Base-by-base conservation (phyloP, 1,140 invertebrate genomes). In the Potamilus streckersoni region DNA sequence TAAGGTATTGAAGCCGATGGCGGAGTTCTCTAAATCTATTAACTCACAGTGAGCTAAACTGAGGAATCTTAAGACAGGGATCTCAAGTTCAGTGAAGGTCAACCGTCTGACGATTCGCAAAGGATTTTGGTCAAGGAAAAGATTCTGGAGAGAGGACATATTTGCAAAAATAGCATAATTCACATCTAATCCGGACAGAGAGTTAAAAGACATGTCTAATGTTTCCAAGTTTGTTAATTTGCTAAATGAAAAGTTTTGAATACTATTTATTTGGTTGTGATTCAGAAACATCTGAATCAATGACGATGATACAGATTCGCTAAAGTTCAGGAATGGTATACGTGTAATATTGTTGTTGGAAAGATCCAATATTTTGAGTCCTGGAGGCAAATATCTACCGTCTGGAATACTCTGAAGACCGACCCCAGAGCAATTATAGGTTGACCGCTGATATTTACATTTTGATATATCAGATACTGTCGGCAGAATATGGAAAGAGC, bases 181-280 rank as follows among this genome's bases (percentile, higher is more conserved):
- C 15, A 77, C 49, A 20, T 56, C 12, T 55, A 14, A 3, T 2
- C 75, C 75, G 27, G n/a, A 38, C 11, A 77, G 31, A 57, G 49
- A 20, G 68, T 77, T 77, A 23, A 60, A 62, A 23, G 75, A 77
- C 58, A 77, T 56, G 72, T 77, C 75, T 11, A 77, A 57, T n/a
- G n/a, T 15, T 20, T n/a, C 49, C 11, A 77, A 56, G 56, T 55
- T 27, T 56, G 58, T 72, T 38, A 77, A 23, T 55, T 60, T n/a
- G n/a, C n/a, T 61, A 61, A 77, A 77, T 23, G 75, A 65, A 27
- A 72, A 56, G 1, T 31, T 65, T 23, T 60, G 56, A 38, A 77
- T 17, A 14, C 17, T 49, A 60, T 20, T 60, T 65, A 77, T 77
- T 14, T 71, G 69, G 23, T 77, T 77, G 31, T 60, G 55, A 61